Evolutionary conservation across 2,113 vertebrate genomes (phyloP), one percentile per base, ranked within the genome.

Genomic region (Macquaria australasica): DNA sequence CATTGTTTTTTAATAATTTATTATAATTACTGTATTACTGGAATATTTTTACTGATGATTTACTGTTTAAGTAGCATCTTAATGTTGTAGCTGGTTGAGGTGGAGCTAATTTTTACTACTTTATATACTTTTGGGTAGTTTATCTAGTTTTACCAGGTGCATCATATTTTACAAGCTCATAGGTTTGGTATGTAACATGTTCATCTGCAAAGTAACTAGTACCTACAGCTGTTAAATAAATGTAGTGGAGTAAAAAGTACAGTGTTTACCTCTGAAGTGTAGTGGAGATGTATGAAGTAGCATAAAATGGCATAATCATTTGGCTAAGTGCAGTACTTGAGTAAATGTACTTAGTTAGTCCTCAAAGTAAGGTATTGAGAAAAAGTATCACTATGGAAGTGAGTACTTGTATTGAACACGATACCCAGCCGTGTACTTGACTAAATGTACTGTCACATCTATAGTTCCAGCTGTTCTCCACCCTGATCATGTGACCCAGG

Each of bases 401-500:
- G 12, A 14, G 43, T 5, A 31, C 25, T 69, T 51, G 45, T 51
- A 15, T 15, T 23, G 21, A 55, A 55, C 21, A 23, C 4, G 31
- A 50, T 2, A 4, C 16, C 21, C 6, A 3, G 11, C 23, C 39
- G 14, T 25, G 1, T 25, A 11, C 16, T 51, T 5, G 8, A 51
- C 5, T 51, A 14, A 6, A 23, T 23, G 1, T 15, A 16, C 16
- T 23, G 41, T 34, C 39, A 39, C 62, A 12, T 84, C 39, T 73
- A 75, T 59, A 43, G 43, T 50, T 79, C 70, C 34, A 23, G 1
- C 18, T 60, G 18, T 39, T 2, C 62, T 81, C 68, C 64, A 23
- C 31, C 79, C 74, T n/a, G 86, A 31, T 82, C 88, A 89, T 83
- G 84, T 92, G 90, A 94, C 85, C 73, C 68, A 39, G 55, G 37